Conservation (phyloP, 2,888 invertebrate species). For the Crematogaster levior region DNA sequence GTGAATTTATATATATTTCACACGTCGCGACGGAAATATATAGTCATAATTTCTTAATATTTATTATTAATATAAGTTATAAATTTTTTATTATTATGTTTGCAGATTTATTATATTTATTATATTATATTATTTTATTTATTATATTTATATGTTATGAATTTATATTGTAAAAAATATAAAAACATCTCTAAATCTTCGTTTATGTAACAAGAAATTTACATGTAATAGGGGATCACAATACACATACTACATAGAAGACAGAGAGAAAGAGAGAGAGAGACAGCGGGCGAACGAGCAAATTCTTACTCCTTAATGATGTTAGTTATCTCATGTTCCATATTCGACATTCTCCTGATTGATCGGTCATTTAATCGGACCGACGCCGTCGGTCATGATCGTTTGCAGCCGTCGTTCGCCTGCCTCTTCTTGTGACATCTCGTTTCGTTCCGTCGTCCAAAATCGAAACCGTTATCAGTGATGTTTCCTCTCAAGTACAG, state of each 20-base stretch:
- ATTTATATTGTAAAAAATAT: neutral
- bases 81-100: no score
- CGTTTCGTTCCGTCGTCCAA: conserved; percentile 64
- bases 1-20: no score
- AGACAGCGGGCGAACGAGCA: neutral
- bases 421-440: conserved; percentile 46
- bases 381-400: conserved; percentile 42
- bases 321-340: conserved; percentile 7
- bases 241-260: neutral
- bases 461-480: conserved; percentile 70
- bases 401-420: conserved; percentile 19
- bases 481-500: conserved; percentile 66
- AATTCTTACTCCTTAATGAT: conserved; percentile 33
- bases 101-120: neutral
- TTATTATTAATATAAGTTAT: no score
- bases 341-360: conserved; percentile 35
- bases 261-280: neutral
- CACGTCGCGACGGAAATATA: no score
- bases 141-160: neutral
- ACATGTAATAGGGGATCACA: neutral
- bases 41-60: no score
- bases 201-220: neutral
- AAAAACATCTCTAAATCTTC: neutral
- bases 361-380: conserved; percentile 38
- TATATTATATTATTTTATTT: neutral